Conservation (phyloP, 2,797 vertebrate genomes). For the Cygnus olor region DNA sequence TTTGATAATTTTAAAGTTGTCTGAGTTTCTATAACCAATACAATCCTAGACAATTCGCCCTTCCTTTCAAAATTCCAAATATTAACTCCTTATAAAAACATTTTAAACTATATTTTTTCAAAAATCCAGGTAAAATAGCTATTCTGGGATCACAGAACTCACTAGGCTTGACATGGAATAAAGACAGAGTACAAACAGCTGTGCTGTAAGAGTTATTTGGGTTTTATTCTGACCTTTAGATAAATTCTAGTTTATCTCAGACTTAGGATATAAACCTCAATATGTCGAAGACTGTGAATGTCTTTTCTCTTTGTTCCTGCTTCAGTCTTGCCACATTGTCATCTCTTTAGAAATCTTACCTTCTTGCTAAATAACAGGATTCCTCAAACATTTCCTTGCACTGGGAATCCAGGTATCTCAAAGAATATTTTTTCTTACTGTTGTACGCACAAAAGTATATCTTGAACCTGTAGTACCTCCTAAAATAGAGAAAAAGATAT, state of each 20-base stretch:
- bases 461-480: not conserved
- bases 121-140: not conserved
- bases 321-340: not conserved
- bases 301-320: not conserved
- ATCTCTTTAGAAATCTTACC: not conserved
- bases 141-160: not conserved
- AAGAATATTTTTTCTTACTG: not conserved
- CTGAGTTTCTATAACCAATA: not conserved
- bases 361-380: not conserved
- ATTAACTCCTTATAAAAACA: not conserved
- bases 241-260: slow-evolving; percentile 1
- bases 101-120: not conserved
- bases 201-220: not conserved
- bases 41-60: not conserved
- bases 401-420: not conserved
- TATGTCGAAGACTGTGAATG: not conserved
- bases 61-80: not conserved
- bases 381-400: not conserved
- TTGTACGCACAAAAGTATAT: not conserved
- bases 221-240: not conserved
- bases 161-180: not conserved
- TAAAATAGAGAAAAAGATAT: not conserved
- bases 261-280: not conserved
- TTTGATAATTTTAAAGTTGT: not conserved
- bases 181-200: not conserved